Percentiles rank a stretch among this genome's conserved stretches.
These are phyloP conservation scores for Archaeoteleia sp. DNA, from an alignment of 2,888 invertebrate genomes.

Conservation along the genomic window DNA sequence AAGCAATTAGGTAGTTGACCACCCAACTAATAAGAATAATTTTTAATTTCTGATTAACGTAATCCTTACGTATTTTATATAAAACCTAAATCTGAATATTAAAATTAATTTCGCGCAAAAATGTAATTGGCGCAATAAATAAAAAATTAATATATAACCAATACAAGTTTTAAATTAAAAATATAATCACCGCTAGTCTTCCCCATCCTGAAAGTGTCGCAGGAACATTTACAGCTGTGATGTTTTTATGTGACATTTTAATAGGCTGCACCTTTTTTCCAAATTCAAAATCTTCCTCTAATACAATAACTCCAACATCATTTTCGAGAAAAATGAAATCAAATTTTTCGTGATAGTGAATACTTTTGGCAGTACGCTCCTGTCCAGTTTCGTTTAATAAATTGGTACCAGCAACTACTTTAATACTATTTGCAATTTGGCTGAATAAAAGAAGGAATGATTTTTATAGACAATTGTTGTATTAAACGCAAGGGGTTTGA, in stretches of 20 bases:
- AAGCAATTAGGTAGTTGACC: conserved; percentile 56
- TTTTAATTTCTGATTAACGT: too few relatives aligned
- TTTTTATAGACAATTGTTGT: neutral
- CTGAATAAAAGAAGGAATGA: conserved; percentile 25
- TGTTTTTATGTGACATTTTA: conserved; percentile 47
- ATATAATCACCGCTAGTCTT: conserved; percentile 49
- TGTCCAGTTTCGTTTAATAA: conserved; percentile 46
- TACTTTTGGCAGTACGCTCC: conserved; percentile 1
- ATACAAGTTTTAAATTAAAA: conserved; percentile 1
- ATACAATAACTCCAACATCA: conserved; percentile 63
- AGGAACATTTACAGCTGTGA: conserved; percentile 31
- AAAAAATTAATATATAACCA: neutral
- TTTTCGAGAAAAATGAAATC: conserved; percentile 29
- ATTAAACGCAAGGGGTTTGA: neutral
- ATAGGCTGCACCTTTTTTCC: conserved; percentile 58
- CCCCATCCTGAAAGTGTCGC: conserved; percentile 66
- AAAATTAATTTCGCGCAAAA: neutral
- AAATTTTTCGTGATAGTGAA: conserved; percentile 55
- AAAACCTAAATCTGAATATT: too few relatives aligned
- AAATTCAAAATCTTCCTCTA: conserved; percentile 54
- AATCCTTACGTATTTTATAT: neutral
- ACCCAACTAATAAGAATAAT: conserved; percentile 49
- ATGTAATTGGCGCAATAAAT: too few relatives aligned
- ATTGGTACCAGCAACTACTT: conserved; percentile 55
- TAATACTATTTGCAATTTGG: conserved; percentile 22